phyloP scores from a whole-genome alignment of 2,113 vertebrate genomes.

The Pangasianodon gigas region DNA sequence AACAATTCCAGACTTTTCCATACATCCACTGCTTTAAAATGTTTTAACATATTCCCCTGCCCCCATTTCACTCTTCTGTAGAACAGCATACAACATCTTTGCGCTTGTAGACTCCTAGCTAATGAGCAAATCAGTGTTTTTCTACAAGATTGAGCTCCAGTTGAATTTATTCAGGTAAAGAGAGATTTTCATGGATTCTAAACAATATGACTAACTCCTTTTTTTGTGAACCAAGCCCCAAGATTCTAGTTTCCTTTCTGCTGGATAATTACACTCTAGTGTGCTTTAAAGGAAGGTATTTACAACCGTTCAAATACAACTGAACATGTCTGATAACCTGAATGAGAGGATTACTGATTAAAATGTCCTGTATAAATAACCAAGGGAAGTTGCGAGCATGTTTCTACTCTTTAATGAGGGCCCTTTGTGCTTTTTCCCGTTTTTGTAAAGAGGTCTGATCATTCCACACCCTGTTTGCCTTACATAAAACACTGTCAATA shows the following conservation, averaged over 20 bases:
- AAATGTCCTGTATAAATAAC: neutral
- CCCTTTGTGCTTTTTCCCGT: neutral
- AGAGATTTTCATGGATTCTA: neutral
- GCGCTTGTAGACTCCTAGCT: neutral
- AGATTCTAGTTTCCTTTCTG: neutral
- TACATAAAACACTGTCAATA: neutral
- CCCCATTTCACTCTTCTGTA: neutral
- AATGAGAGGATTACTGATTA: neutral
- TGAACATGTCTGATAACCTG: neutral
- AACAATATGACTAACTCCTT: neutral
- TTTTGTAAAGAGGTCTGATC: constrained; percentile 5
- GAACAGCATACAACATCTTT: neutral
- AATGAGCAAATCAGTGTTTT: neutral
- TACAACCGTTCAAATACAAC: neutral
- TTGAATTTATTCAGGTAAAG: neutral
- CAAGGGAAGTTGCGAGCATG: neutral
- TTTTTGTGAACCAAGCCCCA: neutral
- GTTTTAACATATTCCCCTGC: neutral
- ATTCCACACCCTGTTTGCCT: constrained; percentile 1
- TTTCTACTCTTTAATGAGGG: neutral
- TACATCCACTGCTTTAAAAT: neutral
- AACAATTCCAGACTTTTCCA: too few relatives aligned
- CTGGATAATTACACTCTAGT: neutral
- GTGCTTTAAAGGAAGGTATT: neutral
- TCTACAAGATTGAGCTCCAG: neutral